These are phyloP conservation scores for Xestoiulus laeticollis DNA, from an alignment of 2,888 invertebrate species.

Conservation along the genomic window DNA sequence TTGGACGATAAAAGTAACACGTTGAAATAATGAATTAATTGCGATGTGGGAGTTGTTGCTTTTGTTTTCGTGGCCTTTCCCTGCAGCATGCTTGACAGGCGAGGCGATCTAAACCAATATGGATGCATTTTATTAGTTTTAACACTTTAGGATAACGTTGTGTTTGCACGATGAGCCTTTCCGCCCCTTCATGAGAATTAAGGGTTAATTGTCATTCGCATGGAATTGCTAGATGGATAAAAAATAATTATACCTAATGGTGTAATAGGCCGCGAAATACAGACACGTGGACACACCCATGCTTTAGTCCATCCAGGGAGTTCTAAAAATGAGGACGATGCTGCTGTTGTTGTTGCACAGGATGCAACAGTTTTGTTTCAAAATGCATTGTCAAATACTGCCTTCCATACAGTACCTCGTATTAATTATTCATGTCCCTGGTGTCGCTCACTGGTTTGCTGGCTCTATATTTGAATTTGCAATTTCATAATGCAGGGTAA, in stretches of 20 bases:
- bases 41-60: neutral
- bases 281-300: neutral
- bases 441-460: no score
- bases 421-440: neutral
- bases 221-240: neutral
- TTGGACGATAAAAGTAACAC: conserved; percentile 16
- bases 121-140: neutral
- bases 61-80: neutral
- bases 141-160: neutral
- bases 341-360: neutral
- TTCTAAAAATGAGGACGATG: neutral
- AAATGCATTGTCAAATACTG: neutral
- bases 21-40: neutral
- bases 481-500: no score
- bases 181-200: neutral
- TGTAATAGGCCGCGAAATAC: neutral
- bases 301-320: neutral
- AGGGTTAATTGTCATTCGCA: conserved; percentile 8
- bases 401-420: neutral
- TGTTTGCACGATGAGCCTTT: neutral
- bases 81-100: neutral
- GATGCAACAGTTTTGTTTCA: neutral
- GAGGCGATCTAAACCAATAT: conserved; percentile 15
- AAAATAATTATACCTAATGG: conserved; percentile 32
- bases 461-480: no score